phyloP scores from a whole-genome alignment of 2,888 invertebrate species.

The Gryllus longicercus region DNA sequence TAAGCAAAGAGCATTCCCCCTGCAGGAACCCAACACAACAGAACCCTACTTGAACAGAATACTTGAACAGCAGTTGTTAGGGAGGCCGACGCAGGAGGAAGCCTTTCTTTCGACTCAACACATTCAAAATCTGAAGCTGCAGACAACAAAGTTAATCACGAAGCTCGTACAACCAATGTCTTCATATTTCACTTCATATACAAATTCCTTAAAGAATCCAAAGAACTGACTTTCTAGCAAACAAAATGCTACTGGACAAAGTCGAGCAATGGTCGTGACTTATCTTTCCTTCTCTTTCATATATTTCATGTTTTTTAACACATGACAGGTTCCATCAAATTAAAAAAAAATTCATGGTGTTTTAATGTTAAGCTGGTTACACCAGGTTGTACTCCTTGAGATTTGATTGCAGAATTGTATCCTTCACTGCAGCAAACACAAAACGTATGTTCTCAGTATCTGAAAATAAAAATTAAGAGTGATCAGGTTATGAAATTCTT shows the following conservation, averaged over 20 bases:
- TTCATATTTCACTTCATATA: constrained; percentile 17
- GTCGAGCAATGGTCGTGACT: constrained; percentile 11
- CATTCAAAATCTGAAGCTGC: constrained; percentile 25
- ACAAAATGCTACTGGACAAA: constrained; percentile 22
- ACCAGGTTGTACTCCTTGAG: constrained; percentile 99
- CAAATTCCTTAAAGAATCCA: constrained; percentile 17
- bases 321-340: constrained; percentile 8
- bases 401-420: constrained; percentile 99
- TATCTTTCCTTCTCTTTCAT: background rate
- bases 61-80: constrained; percentile 17
- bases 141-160: constrained; percentile 28
- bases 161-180: constrained; percentile 17
- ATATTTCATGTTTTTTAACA: background rate
- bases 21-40: constrained; percentile 9
- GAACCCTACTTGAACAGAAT: constrained; percentile 17
- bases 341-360: constrained; percentile 17
- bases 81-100: constrained; percentile 4
- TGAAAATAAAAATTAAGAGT: constrained; percentile 51
- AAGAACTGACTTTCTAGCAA: constrained; percentile 17
- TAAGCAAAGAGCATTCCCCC: constrained; percentile 5
- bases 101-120: constrained; percentile 10
- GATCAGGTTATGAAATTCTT: no score
- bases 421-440: constrained; percentile 99
- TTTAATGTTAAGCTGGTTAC: constrained; percentile 51
- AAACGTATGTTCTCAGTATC: constrained; percentile 99